Evolutionary conservation across 2,797 vertebrate species (phyloP).

Genomic region (Euphonia xanthogaster): DNA sequence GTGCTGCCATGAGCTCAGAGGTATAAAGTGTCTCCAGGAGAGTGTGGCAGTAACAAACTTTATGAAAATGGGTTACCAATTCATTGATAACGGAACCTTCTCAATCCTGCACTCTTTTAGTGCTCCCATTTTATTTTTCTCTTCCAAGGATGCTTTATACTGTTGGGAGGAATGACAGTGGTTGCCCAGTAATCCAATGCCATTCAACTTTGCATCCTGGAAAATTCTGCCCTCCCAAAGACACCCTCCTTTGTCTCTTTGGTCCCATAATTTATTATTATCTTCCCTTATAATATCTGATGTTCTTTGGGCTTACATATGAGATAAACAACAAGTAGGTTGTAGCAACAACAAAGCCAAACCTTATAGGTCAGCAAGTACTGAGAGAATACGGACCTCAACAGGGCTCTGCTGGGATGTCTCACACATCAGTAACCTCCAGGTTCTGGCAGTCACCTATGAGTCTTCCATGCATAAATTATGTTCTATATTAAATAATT

Average conservation of each 20-base stretch:
- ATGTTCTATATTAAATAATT: not conserved
- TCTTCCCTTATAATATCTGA: not conserved
- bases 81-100: not conserved
- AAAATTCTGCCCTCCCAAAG: not conserved
- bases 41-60: not conserved
- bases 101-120: not conserved
- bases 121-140: not conserved
- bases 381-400: not conserved
- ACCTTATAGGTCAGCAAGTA: not conserved
- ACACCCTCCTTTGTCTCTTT: not conserved
- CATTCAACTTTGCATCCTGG: not conserved
- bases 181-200: not conserved
- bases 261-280: not conserved
- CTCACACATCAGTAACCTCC: not conserved
- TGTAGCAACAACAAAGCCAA: not conserved
- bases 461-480: not conserved
- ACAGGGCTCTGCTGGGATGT: not conserved
- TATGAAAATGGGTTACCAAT: not conserved
- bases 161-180: not conserved
- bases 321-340: not conserved
- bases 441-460: not conserved
- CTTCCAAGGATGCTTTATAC: not conserved
- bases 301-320: not conserved
- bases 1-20: not conserved
- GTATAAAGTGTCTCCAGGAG: not conserved